A percentile compares a stretch with the other conserved stretches of the same genome.
These are phyloP conservation scores for Invenusta paracnida DNA, from an alignment of 2,888 invertebrate species.

Conservation along the genomic window DNA sequence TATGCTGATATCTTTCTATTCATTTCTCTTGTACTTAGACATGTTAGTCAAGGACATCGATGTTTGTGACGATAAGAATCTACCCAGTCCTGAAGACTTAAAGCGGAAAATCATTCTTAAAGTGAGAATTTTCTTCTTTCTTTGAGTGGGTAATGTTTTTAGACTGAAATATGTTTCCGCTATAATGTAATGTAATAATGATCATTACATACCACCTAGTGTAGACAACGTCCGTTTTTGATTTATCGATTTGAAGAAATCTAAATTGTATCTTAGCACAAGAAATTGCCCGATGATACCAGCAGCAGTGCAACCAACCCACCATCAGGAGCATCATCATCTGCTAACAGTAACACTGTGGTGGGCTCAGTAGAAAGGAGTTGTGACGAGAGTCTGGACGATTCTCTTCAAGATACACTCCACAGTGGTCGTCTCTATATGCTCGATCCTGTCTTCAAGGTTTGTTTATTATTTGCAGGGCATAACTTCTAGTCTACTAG, in stretches of 20 bases:
- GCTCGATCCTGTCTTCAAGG: background rate
- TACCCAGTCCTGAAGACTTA: slow-evolving; percentile 32
- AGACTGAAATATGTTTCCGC: too few species aligned
- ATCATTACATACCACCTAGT: too few species aligned
- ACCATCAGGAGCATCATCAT: background rate
- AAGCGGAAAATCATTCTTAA: slow-evolving; percentile 18
- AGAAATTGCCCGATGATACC: slow-evolving; percentile 6
- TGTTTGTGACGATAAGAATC: background rate
- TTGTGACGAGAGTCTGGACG: slow-evolving; percentile 17
- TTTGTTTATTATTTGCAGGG: too few species aligned
- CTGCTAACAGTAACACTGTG: background rate
- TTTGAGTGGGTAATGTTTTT: too few species aligned
- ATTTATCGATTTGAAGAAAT: too few species aligned
- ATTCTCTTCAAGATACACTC: background rate
- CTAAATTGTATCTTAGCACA: too few species aligned
- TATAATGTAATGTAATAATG: too few species aligned
- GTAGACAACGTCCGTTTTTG: too few species aligned
- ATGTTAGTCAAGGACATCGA: slow-evolving; percentile 1
- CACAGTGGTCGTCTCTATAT: slow-evolving; percentile 22
- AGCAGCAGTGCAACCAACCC: too few species aligned
- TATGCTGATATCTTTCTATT: too few species aligned
- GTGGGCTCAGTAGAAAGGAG: background rate
- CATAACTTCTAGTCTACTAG: too few species aligned
- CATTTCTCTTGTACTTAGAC: too few species aligned
- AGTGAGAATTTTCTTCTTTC: background rate